Percentiles rank a stretch among this genome's conserved stretches.
These are phyloP conservation scores for Gallinago undulata DNA, from an alignment of 2,113 vertebrate species.

Conservation along the genomic window DNA sequence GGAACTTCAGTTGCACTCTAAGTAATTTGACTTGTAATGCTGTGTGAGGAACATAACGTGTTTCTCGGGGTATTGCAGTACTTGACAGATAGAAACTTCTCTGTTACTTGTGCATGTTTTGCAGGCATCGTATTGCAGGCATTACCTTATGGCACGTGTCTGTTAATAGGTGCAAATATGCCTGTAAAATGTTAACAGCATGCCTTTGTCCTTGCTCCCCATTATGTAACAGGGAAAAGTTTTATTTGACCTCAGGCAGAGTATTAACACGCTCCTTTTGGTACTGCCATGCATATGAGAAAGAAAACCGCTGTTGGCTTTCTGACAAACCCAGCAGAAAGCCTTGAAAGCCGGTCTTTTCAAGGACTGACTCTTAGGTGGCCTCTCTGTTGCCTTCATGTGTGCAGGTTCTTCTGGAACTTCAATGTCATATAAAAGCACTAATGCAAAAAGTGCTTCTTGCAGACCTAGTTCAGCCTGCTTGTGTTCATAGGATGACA, in stretches of 20 bases:
- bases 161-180: neutral
- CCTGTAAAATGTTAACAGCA: neutral
- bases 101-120: neutral
- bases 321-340: neutral
- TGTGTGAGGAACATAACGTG: accelerated
- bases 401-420: neutral
- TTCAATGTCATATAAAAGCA: neutral
- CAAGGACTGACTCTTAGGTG: neutral
- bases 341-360: neutral
- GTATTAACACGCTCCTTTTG: accelerated
- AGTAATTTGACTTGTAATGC: no score
- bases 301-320: neutral
- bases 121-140: neutral
- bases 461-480: neutral
- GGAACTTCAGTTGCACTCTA: neutral
- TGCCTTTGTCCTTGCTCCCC: neutral
- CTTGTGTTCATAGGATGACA: accelerated
- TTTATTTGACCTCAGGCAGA: neutral
- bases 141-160: accelerated
- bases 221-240: neutral
- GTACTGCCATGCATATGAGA: accelerated
- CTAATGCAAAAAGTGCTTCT: neutral
- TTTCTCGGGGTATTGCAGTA: neutral
- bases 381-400: neutral
- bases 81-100: neutral